phyloP scores from a whole-genome alignment of 2,113 vertebrate genomes.

The Protobothrops flavoviridis region DNA sequence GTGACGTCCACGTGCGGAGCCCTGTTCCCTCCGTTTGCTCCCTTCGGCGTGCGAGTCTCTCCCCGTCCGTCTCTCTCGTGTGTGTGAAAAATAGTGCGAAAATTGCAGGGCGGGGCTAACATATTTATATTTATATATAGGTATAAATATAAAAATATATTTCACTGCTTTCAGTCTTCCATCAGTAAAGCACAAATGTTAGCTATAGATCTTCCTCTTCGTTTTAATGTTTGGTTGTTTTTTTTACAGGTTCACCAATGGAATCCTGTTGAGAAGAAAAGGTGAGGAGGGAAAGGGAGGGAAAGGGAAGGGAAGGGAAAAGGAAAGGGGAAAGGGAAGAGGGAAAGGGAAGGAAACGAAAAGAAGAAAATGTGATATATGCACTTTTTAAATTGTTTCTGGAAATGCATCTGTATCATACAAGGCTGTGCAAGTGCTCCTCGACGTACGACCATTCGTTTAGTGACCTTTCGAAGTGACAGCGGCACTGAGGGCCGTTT shows the following conservation, averaged over 20 bases:
- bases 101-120: constrained; percentile 62
- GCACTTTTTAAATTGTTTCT: neutral
- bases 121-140: constrained; percentile 43
- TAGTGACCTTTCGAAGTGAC: neutral
- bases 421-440: neutral
- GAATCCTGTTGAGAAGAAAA: constrained; percentile 80
- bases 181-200: constrained; percentile 82
- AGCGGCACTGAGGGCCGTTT: neutral
- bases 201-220: constrained; percentile 70
- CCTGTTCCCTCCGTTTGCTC: constrained; percentile 37
- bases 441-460: neutral
- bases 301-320: neutral
- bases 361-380: neutral
- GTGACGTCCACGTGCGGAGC: constrained; percentile 42
- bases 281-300: constrained; percentile 18
- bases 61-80: constrained; percentile 27
- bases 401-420: neutral
- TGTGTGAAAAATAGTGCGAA: constrained; percentile 44
- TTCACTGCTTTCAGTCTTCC: constrained; percentile 83
- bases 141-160: constrained; percentile 97
- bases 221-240: neutral
- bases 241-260: constrained; percentile 85
- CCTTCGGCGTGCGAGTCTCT: neutral
- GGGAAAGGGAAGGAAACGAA: constrained; percentile 18
- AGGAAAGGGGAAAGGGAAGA: neutral